phyloP scores from a whole-genome alignment of 2,797 vertebrate genomes.

The Xerus rutilus region DNA sequence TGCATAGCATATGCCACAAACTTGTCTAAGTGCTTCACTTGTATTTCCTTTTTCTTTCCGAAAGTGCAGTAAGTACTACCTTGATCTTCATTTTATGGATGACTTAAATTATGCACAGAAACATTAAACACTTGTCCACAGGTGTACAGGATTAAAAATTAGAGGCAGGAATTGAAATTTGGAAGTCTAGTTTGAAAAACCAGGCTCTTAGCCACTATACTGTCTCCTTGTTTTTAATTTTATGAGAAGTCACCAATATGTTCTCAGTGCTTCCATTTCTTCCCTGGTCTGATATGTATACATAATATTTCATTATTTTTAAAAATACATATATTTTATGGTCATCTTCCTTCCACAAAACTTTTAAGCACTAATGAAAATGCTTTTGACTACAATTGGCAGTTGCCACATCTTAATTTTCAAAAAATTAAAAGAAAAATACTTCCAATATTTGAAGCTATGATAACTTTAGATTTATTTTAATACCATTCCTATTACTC shows the following conservation, averaged over 20 bases:
- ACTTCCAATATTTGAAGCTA: neutral
- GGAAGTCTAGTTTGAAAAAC: neutral
- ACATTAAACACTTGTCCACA: neutral
- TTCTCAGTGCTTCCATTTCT: neutral
- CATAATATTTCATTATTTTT: neutral
- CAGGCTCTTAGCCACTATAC: neutral
- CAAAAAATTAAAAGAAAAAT: neutral
- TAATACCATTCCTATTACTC: neutral
- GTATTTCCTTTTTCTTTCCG: neutral
- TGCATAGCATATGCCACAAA: fast-evolving
- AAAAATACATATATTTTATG: neutral
- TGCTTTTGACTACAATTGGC: neutral
- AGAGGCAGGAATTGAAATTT: neutral
- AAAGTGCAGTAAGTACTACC: neutral
- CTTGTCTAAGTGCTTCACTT: neutral
- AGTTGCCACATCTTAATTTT: neutral
- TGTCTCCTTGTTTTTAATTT: neutral
- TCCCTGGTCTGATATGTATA: neutral
- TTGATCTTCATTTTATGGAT: neutral
- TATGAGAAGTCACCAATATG: neutral
- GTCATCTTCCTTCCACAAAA: neutral
- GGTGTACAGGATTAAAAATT: neutral
- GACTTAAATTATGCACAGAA: neutral
- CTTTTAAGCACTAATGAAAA: neutral
- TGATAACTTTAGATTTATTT: neutral